Percentiles rank a stretch among this genome's conserved stretches.
Evolutionary conservation across 2,797 vertebrate species (phyloP).

Genomic region (Hylomyscus alleni): DNA sequence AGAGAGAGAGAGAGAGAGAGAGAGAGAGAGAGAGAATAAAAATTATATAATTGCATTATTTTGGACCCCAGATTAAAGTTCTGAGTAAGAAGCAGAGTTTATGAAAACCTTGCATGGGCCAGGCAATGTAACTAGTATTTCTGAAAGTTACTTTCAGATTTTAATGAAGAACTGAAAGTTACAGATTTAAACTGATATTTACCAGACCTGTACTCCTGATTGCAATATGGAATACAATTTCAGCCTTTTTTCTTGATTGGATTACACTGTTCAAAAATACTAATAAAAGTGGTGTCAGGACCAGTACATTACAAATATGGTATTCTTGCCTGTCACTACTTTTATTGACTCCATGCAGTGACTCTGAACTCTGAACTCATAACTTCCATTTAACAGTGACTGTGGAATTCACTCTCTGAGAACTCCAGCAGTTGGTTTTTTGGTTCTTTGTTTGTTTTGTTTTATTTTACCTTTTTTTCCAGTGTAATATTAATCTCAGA

Average conservation of each 20-base stretch:
- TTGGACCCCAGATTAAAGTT: not conserved
- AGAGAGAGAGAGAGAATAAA: not conserved
- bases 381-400: not conserved
- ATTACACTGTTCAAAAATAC: constrained; percentile 32
- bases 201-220: not conserved
- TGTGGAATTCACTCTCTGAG: not conserved
- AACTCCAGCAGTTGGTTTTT: not conserved
- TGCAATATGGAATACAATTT: not conserved
- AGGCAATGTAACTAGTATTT: not conserved
- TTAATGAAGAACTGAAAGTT: not conserved
- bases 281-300: not conserved
- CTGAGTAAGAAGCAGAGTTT: not conserved
- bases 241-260: not conserved
- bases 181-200: not conserved
- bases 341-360: not conserved
- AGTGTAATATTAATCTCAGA: not conserved
- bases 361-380: not conserved
- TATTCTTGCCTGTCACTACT: not conserved
- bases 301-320: not conserved
- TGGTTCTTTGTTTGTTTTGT: not conserved
- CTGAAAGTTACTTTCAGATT: not conserved
- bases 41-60: not conserved
- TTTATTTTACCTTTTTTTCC: not conserved
- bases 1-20: not conserved
- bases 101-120: not conserved